Conservation (phyloP, 2,888 invertebrate genomes). For the Germaria angustata region DNA sequence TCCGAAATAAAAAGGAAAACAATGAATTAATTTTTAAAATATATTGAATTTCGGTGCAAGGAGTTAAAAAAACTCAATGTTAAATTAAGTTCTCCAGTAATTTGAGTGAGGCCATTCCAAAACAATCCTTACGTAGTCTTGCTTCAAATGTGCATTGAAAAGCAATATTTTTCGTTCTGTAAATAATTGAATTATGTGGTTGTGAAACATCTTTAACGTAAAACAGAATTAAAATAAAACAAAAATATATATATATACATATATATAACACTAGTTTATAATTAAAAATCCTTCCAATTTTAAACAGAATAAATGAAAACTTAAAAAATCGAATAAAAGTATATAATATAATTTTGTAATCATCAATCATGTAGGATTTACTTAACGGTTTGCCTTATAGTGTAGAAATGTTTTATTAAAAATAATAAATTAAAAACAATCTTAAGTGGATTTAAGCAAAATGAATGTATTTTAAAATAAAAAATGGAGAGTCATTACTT, state of each 20-base stretch:
- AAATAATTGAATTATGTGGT: slow-evolving; percentile 58
- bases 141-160: slow-evolving; percentile 19
- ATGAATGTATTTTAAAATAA: background rate
- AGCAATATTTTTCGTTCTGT: slow-evolving; percentile 33
- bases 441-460: slow-evolving; percentile 38
- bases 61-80: too few relatives aligned
- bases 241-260: background rate
- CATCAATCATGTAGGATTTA: slow-evolving; percentile 64
- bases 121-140: too few relatives aligned
- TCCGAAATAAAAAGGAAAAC: too few relatives aligned
- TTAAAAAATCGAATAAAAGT: background rate
- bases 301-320: slow-evolving; percentile 13
- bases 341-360: slow-evolving; percentile 43
- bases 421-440: slow-evolving; percentile 30
- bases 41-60: too few relatives aligned
- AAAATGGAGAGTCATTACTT: background rate
- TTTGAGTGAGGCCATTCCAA: too few relatives aligned
- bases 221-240: background rate
- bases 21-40: too few relatives aligned
- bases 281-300: slow-evolving; percentile 56
- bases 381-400: slow-evolving; percentile 66
- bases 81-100: too few relatives aligned
- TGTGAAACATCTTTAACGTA: slow-evolving; percentile 62
- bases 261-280: too few relatives aligned
- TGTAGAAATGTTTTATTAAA: slow-evolving; percentile 60